Evolutionary conservation across 2,888 invertebrate species (phyloP).

Genomic region (Epinotia nisella): DNA sequence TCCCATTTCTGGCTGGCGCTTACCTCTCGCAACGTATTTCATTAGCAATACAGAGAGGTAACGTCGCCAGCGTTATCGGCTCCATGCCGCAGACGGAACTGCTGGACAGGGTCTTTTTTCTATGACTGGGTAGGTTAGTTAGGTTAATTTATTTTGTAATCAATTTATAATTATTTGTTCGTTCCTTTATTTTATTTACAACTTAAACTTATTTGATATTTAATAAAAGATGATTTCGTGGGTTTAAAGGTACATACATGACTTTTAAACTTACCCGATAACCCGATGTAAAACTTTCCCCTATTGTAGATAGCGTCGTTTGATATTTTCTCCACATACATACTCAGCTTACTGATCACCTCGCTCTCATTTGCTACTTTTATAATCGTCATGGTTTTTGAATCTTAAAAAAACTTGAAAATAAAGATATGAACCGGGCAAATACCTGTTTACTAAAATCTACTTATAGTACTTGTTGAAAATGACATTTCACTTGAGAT

Average conservation of each 20-base stretch:
- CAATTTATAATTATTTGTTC: no score
- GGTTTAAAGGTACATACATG: background rate
- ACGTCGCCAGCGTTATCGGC: no score
- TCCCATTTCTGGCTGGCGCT: no score
- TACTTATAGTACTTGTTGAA: background rate
- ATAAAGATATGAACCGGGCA: background rate
- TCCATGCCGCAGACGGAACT: no score
- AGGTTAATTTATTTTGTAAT: no score
- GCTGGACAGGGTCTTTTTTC: no score
- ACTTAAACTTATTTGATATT: no score
- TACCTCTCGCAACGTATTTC: no score
- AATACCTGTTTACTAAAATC: background rate
- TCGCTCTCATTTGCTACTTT: constrained; percentile 81
- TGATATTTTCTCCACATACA: constrained; percentile 87
- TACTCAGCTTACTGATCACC: constrained; percentile 85
- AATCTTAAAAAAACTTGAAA: background rate
- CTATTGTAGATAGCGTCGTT: constrained; percentile 86
- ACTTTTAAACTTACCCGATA: constrained; percentile 87
- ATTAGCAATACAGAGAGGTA: no score
- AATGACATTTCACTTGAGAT: constrained; percentile 11
- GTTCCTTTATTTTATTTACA: no score
- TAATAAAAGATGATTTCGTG: background rate
- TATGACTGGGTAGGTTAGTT: no score
- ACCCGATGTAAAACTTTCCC: constrained; percentile 89
- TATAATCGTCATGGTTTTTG: constrained; percentile 72